Conservation (phyloP, 1,140 invertebrate genomes). For the Zaprionus capensis region DNA sequence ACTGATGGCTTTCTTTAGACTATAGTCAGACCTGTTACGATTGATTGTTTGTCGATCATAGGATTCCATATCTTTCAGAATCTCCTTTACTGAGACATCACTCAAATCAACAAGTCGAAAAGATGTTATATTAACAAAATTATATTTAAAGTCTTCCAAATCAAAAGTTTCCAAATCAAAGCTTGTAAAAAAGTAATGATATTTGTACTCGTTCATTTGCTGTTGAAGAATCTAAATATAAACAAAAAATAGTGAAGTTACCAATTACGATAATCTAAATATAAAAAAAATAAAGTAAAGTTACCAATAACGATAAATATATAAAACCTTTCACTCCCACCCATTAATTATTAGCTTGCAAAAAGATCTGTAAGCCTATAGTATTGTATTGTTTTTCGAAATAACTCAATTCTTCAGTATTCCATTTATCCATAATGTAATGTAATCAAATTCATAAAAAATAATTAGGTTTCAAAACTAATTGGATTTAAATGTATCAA, state of each 20-base stretch:
- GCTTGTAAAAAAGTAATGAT: constrained; percentile 96
- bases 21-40: constrained; percentile 8
- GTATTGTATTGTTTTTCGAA: no score
- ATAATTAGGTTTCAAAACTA: no score
- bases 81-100: constrained; percentile 90
- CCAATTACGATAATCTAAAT: constrained; percentile 86
- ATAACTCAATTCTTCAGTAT: no score
- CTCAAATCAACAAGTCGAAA: constrained; percentile 94
- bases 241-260: no score
- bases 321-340: no score
- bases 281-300: no score
- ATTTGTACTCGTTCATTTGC: constrained; percentile 97
- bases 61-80: constrained; percentile 91
- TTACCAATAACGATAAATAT: no score
- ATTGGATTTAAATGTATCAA: no score
- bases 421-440: no score
- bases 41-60: constrained; percentile 41
- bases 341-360: no score
- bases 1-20: constrained; percentile 27
- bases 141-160: constrained; percentile 97
- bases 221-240: constrained; percentile 92
- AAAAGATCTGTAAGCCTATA: no score
- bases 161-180: constrained; percentile 96
- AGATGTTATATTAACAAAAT: constrained; percentile 96
- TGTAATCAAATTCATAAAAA: no score